Percentiles rank a stretch among this genome's conserved stretches.
Conservation (phyloP, 2,888 invertebrate species). For the Meteorus cinctellus region DNA sequence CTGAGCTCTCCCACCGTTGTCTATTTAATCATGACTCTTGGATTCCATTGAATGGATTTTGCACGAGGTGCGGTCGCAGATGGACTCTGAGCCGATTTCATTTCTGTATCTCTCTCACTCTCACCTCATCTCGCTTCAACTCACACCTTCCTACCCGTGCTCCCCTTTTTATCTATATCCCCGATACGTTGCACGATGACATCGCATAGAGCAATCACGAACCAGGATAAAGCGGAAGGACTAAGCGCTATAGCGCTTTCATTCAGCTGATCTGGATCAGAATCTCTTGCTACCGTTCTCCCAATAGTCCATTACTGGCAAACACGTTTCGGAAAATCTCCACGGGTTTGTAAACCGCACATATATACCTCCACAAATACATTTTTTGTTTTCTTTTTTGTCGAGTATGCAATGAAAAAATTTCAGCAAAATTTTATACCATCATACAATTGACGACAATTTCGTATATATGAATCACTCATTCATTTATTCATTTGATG, state of each 20-base stretch:
- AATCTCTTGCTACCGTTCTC: conserved; percentile 10
- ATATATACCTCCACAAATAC: neutral
- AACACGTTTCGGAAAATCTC: conserved; percentile 21
- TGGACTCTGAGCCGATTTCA: conserved; percentile 34
- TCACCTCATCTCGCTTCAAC: neutral
- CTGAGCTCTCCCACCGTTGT: conserved; percentile 2
- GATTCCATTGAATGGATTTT: conserved; percentile 17
- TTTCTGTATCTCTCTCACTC: neutral
- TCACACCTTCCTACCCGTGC: too few species aligned
- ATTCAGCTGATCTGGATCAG: conserved; percentile 36
- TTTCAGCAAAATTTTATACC: neutral
- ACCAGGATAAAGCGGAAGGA: neutral
- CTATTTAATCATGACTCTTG: conserved; percentile 33
- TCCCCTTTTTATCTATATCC: neutral
- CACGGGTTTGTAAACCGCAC: neutral
- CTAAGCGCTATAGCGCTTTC: conserved; percentile 23
- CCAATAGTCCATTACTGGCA: conserved; percentile 30
- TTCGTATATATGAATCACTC: too few species aligned
- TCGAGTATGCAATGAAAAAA: neutral
- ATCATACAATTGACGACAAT: too few species aligned
- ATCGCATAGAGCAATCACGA: conserved; percentile 26
- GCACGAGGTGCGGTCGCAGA: conserved; percentile 29
- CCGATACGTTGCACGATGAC: neutral
- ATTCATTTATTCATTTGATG: too few species aligned
- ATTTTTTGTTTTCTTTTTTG: neutral